Evolutionary conservation across 2,888 invertebrate genomes (phyloP), one percentile per base, ranked within the genome.

Genomic region (Dynastes grantii): DNA sequence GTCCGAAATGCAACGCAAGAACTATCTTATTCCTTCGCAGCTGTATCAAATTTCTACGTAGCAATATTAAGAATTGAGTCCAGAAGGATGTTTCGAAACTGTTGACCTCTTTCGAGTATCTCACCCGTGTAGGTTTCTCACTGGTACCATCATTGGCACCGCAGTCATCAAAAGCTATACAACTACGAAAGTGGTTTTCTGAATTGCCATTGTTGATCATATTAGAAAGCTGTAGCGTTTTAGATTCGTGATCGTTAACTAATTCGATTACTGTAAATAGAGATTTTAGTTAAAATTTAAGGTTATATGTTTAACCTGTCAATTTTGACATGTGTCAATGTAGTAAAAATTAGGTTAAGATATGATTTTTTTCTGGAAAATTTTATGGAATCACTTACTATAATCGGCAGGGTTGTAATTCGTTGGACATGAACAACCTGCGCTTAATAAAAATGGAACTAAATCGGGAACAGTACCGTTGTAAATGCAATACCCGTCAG

Each of bases 371-470:
- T 37, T 37, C 5, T 37, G 4, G 5, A 37, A 5, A 37, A 37
- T 4, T 37, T 4, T 37, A 37, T 37, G 32, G 32, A 37, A 37
- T 37, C 5, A 5, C 82, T 82, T 80, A 83, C 83, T 80, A 45
- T 92, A 95, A 87, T 95, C 95, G 1, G 95, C 94, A 0, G 95
- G 95, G 85, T 95, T 95, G 88, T 95, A 92, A 53, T 93, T 94
- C 8, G 91, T 91, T 1, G 95, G 94, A 85, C 95, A 95, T 5
- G 92, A 87, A 80, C 94, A 90, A 5, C 92, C 92, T 51, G 91
- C 89, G 77, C 91, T 90, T 1, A 91, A 87, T 76, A 95, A 88
- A 86, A 91, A 94, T 0, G 94, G 93, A 0, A 95, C 91, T 2
- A 95, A 88, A 3, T 92, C 90, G 8, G 89, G 89, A 0, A 93